Percentiles rank a stretch among this genome's conserved stretches.
phyloP scores from a whole-genome alignment of 2,888 invertebrate genomes.

The Cephonodes hylas region DNA sequence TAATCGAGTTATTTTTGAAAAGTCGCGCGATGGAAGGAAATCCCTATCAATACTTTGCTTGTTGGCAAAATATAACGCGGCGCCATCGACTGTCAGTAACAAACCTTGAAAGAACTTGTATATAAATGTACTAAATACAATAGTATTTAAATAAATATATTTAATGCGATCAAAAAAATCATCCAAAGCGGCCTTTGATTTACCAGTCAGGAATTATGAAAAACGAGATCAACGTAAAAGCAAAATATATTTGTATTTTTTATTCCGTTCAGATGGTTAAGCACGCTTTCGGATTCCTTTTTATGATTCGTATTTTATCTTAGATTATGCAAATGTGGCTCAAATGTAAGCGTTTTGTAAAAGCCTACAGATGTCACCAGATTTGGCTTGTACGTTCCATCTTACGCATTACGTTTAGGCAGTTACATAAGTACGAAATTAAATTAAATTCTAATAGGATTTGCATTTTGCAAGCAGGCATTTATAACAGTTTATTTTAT shows the following conservation, averaged over 20 bases:
- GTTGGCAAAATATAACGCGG: no score
- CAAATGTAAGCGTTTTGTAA: slow-evolving; percentile 26
- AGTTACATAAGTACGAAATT: neutral
- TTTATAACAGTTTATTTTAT: no score
- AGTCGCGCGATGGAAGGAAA: no score
- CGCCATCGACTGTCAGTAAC: no score
- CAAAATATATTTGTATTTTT: neutral
- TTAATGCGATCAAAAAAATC: neutral
- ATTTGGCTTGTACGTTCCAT: slow-evolving; percentile 7
- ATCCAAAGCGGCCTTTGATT: neutral
- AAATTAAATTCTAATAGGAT: neutral
- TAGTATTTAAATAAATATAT: no score
- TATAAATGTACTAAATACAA: no score
- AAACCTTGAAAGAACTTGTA: no score
- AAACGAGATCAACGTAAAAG: neutral
- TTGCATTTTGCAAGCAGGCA: no score
- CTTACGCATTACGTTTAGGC: neutral
- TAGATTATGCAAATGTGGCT: slow-evolving; percentile 32
- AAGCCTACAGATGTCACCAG: slow-evolving; percentile 12
- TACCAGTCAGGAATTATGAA: neutral
- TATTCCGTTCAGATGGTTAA: neutral
- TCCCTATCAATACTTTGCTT: no score
- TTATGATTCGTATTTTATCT: slow-evolving; percentile 25
- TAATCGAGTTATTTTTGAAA: no score
- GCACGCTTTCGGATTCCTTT: slow-evolving; percentile 16